Percentiles rank a stretch among this genome's conserved stretches.
phyloP scores from a whole-genome alignment of 2,797 vertebrate species.

The Pseudochirops cupreus region DNA sequence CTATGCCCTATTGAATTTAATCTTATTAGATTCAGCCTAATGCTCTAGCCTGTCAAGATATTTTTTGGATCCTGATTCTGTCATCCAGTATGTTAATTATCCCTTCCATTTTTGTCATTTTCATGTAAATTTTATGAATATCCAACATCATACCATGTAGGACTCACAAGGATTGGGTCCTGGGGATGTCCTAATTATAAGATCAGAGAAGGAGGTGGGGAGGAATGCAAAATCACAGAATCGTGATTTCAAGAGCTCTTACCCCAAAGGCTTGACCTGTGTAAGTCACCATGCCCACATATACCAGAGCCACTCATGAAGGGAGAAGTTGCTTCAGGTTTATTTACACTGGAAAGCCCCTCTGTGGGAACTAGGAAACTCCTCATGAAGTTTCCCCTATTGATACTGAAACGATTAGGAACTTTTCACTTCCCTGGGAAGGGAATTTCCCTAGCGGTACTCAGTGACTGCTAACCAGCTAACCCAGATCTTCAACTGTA shows the following conservation, averaged over 20 bases:
- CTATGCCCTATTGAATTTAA: background rate
- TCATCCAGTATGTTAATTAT: background rate
- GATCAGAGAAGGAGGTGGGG: background rate
- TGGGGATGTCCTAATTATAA: background rate
- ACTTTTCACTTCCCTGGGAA: background rate
- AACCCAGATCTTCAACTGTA: background rate
- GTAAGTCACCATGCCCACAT: background rate
- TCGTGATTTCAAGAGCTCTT: background rate
- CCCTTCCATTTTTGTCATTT: background rate
- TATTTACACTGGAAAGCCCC: background rate
- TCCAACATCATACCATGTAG: background rate
- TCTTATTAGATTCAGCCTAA: background rate
- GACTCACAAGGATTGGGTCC: background rate
- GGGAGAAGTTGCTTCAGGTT: background rate
- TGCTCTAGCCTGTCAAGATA: background rate
- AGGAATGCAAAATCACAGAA: background rate
- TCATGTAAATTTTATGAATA: background rate
- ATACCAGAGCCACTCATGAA: background rate
- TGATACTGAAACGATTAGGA: background rate
- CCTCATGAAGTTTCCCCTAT: background rate
- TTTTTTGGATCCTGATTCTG: background rate
- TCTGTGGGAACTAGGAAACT: background rate
- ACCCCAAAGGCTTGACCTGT: background rate
- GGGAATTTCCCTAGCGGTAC: background rate
- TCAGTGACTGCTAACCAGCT: background rate